phyloP scores from a whole-genome alignment of 2,113 vertebrate genomes.

The Gambusia affinis region DNA sequence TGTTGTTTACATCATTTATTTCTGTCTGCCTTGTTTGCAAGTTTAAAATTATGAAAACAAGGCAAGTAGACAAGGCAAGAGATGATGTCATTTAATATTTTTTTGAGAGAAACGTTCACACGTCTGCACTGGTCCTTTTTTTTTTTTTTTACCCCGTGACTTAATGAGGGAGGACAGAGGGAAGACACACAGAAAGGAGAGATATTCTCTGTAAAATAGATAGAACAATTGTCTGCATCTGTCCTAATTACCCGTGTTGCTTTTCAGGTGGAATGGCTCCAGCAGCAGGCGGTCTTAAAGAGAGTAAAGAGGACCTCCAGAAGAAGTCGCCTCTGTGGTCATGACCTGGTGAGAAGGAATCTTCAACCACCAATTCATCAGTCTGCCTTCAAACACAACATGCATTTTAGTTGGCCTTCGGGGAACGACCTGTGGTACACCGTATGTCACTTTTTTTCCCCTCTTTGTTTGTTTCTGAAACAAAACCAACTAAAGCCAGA shows the following conservation, averaged over 20 bases:
- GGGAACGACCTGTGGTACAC: slow-evolving; percentile 93
- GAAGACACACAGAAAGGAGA: too few relatives aligned
- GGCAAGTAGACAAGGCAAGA: too few relatives aligned
- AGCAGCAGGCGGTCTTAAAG: slow-evolving; percentile 90
- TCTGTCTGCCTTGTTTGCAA: too few relatives aligned
- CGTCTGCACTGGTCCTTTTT: too few relatives aligned
- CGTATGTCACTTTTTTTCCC: slow-evolving; percentile 79
- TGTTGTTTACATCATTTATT: too few relatives aligned
- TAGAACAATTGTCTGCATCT: not conserved
- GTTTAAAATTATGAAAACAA: too few relatives aligned
- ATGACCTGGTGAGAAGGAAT: slow-evolving; percentile 31
- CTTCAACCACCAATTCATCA: not conserved
- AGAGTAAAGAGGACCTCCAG: slow-evolving; percentile 88
- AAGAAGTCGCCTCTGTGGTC: slow-evolving; percentile 43
- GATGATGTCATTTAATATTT: too few relatives aligned
- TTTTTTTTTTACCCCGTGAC: too few relatives aligned
- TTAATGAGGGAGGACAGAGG: too few relatives aligned
- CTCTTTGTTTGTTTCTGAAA: slow-evolving; percentile 33
- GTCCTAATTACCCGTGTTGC: slow-evolving; percentile 7
- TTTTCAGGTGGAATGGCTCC: slow-evolving; percentile 93
- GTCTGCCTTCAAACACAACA: slow-evolving; percentile 65
- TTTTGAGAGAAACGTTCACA: too few relatives aligned
- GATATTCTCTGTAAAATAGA: too few relatives aligned
- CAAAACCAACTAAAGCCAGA: slow-evolving; percentile 23
- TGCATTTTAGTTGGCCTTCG: slow-evolving; percentile 85